Base-by-base conservation (phyloP, 2,797 vertebrate genomes). In the Neostethus bicornis region DNA sequence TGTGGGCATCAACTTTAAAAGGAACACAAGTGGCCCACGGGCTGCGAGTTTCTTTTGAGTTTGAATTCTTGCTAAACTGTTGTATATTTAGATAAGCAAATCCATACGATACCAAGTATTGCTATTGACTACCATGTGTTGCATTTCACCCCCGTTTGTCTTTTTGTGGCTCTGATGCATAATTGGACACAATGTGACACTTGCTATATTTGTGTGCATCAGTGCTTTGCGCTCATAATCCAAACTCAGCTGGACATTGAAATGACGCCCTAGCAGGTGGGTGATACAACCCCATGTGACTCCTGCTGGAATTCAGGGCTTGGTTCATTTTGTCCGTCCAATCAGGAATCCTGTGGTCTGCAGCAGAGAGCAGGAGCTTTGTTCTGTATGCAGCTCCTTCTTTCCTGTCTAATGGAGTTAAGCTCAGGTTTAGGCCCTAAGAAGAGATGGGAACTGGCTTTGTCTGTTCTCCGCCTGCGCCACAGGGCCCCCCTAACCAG, bases 391-490 rank as follows among this genome's bases (percentile, higher is more conserved):
- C 23, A 0, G 29, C 32, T 5, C 12, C 74, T 28, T 66, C 23
- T 61, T 43, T 51, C 20, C 57, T 37, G 13, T 50, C 59, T 17
- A 21, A 92, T 92, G 90, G 88, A 90, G 43, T 66, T 68, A 38
- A 79, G 54, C 61, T 46, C 75, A 14, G 41, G 74, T 59, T 49
- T 28, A 35, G 48, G 70, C 21, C 42, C 60, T 2, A 81, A 70
- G 80, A 88, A 80, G 80, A 80, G 61, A 65, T 85, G 89, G 87
- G 68, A 84, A 44, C 83, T 92, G 42, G 90, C 90, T 34, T 64
- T 91, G 48, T 90, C 85, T 29, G 85, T 58, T 0, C 88, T 92
- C 13, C 85, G 91, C 17, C 75, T 92, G 61, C 89, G 87, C 17
- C 90, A 92, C 81, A 80, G 81, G 66, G 91, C 89, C 13, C 66